Evolutionary conservation across 2,113 vertebrate species (phyloP).

Genomic region (Ranitomeya imitator): DNA sequence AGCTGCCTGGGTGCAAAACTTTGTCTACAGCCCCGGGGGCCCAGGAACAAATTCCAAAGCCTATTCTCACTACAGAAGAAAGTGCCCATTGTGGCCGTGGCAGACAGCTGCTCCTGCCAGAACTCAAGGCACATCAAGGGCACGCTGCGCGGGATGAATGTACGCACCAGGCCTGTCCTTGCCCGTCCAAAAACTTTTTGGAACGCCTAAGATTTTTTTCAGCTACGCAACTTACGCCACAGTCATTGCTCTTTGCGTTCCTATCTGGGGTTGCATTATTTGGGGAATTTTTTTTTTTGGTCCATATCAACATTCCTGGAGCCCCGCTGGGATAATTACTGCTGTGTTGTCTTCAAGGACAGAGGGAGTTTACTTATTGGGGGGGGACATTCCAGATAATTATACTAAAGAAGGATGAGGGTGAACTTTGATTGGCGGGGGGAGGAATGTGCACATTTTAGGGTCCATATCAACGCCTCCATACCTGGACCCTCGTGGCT

Average conservation of each 20-base stretch:
- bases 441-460: background rate
- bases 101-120: constrained; percentile 29
- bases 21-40: constrained; percentile 35
- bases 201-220: background rate
- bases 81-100: constrained; percentile 47
- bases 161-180: constrained; percentile 2
- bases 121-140: background rate
- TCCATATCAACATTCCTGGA: background rate
- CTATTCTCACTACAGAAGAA: constrained; percentile 47
- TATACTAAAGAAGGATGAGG: background rate
- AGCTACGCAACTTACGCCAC: background rate
- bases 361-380: background rate
- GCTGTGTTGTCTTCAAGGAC: background rate
- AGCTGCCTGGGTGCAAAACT: constrained; percentile 51
- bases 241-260: background rate
- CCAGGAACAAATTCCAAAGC: constrained; percentile 22
- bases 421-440: background rate
- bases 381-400: background rate
- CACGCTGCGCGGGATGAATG: background rate
- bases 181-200: background rate
- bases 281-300: background rate
- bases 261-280: background rate
- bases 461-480: too few species aligned
- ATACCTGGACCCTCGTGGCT: background rate
- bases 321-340: background rate